Evolutionary conservation across 2,113 vertebrate species (phyloP).

Genomic region (Cryptomyrus ogoouensis): DNA sequence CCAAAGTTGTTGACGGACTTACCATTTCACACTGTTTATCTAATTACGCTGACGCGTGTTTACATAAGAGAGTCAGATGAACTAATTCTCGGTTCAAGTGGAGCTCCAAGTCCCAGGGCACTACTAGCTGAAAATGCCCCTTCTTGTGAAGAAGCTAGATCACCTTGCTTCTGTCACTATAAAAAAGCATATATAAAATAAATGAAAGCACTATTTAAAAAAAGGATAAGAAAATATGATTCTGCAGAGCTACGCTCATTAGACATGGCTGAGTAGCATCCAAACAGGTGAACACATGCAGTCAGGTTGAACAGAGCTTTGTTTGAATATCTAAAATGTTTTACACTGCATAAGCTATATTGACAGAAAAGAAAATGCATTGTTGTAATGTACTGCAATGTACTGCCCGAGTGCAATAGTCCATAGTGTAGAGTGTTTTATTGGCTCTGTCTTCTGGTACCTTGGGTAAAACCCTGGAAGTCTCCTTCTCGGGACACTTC

Average conservation of each 20-base stretch:
- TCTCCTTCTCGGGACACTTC: background rate
- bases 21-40: background rate
- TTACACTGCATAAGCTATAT: background rate
- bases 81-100: background rate
- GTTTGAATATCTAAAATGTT: background rate
- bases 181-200: background rate
- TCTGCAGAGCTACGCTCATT: background rate
- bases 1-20: background rate
- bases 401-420: background rate
- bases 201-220: background rate
- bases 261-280: background rate
- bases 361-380: background rate
- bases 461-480: background rate
- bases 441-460: background rate
- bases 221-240: background rate
- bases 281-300: background rate
- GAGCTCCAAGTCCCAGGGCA: background rate
- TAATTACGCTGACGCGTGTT: background rate
- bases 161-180: background rate
- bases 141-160: background rate
- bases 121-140: background rate
- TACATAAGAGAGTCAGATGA: background rate
- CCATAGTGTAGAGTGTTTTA: background rate
- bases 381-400: background rate
- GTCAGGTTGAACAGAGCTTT: background rate